Percentiles rank a stretch among this genome's conserved stretches.
phyloP scores from a whole-genome alignment of 2,888 invertebrate genomes.

The Phortica okadai region DNA sequence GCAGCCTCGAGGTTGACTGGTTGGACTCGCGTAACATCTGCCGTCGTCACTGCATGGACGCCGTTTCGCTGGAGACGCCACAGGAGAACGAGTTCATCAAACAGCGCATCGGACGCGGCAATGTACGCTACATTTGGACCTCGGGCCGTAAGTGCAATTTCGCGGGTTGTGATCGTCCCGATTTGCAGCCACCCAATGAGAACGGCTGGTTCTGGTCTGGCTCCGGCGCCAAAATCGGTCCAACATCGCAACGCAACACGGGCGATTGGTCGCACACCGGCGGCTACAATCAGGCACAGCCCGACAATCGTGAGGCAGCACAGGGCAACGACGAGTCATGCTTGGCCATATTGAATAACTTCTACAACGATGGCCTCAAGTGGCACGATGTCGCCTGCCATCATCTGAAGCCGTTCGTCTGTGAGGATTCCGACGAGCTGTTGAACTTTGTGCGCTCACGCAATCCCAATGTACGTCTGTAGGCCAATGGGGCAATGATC shows the following conservation, averaged over 20 bases:
- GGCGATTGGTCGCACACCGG: constrained; percentile 94
- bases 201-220: constrained; percentile 97
- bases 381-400: constrained; percentile 94
- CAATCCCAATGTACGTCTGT: constrained; percentile 90
- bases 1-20: constrained; percentile 92
- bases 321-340: constrained; percentile 96
- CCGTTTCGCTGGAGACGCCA: constrained; percentile 92
- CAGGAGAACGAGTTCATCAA: constrained; percentile 94
- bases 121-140: constrained; percentile 91
- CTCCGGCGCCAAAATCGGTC: constrained; percentile 92
- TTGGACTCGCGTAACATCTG: constrained; percentile 93
- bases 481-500: constrained; percentile 63
- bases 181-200: constrained; percentile 89
- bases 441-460: constrained; percentile 93
- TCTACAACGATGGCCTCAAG: constrained; percentile 91
- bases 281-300: constrained; percentile 91
- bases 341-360: constrained; percentile 91
- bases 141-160: constrained; percentile 95
- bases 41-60: constrained; percentile 95
- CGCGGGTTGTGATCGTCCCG: constrained; percentile 89
- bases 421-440: constrained; percentile 93
- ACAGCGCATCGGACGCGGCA: constrained; percentile 88
- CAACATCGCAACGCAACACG: constrained; percentile 90
- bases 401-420: constrained; percentile 91
- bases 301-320: constrained; percentile 93